Evolutionary conservation across 2,113 vertebrate species (phyloP).

Genomic region (Capreolus pygargus): DNA sequence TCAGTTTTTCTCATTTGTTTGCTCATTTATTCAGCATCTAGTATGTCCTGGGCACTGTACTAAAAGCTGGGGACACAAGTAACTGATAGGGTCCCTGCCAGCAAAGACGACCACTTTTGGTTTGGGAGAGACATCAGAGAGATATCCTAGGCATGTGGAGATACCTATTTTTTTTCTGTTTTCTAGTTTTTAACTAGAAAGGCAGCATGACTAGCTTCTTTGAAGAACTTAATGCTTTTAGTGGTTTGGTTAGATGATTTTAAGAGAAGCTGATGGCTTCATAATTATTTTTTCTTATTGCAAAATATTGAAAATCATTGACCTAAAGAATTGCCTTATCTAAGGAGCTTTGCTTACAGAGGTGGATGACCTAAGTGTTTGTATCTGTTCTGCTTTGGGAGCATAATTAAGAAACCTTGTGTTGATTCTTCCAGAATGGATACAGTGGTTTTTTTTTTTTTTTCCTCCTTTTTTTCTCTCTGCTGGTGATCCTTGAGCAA

Average conservation of each 20-base stretch:
- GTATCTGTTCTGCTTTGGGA: constrained; percentile 22
- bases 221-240: constrained; percentile 29
- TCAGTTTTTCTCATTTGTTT: constrained; percentile 27
- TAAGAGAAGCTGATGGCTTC: constrained; percentile 7
- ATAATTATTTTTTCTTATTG: constrained; percentile 25
- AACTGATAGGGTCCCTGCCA: not conserved
- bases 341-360: constrained; percentile 2
- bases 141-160: not conserved
- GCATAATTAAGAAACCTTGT: not conserved
- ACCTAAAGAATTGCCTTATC: constrained; percentile 3
- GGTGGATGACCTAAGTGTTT: not conserved
- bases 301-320: constrained; percentile 36
- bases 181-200: constrained; percentile 42
- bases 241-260: not conserved
- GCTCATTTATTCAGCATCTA: not conserved
- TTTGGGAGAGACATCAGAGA: not conserved
- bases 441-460: not conserved
- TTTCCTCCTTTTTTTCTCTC: not conserved
- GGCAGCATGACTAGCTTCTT: constrained; percentile 1
- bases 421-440: not conserved
- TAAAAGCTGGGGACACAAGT: not conserved
- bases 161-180: not conserved
- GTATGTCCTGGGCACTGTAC: not conserved
- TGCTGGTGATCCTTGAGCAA: not conserved
- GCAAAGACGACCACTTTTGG: constrained; percentile 26